Conservation (phyloP, 2,888 invertebrate genomes). For the Melikaiella ostensackeni region DNA sequence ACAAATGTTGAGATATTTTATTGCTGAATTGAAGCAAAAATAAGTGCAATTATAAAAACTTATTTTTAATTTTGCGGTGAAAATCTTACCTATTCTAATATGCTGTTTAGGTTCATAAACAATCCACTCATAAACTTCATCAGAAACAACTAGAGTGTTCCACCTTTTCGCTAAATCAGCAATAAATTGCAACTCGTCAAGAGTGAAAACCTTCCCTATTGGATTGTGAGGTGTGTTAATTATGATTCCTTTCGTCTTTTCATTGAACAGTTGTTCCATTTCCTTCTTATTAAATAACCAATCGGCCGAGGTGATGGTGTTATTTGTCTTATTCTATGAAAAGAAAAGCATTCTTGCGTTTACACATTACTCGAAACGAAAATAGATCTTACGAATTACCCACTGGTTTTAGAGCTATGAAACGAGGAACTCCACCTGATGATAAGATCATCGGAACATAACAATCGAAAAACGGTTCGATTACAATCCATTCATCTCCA, state of each 20-base stretch:
- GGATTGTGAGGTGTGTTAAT: slow-evolving; percentile 99
- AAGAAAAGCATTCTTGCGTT: too few relatives aligned
- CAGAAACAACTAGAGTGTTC: slow-evolving; percentile 94
- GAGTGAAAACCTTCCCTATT: slow-evolving; percentile 91
- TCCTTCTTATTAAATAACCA: slow-evolving; percentile 93
- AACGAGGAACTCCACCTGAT: slow-evolving; percentile 92
- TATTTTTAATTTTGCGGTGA: neutral
- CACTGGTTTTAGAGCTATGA: slow-evolving; percentile 91
- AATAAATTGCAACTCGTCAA: slow-evolving; percentile 85
- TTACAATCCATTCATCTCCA: slow-evolving; percentile 95
- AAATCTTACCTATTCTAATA: slow-evolving; percentile 88
- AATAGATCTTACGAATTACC: slow-evolving; percentile 66
- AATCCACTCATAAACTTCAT: slow-evolving; percentile 99
- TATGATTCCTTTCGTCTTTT: slow-evolving; percentile 95
- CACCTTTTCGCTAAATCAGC: slow-evolving; percentile 94
- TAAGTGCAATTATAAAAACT: slow-evolving; percentile 36
- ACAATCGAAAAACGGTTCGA: slow-evolving; percentile 99
- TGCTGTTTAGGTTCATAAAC: slow-evolving; percentile 90
- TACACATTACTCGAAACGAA: slow-evolving; percentile 24
- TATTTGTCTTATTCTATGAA: slow-evolving; percentile 77
- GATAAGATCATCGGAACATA: slow-evolving; percentile 96
- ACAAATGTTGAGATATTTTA: too few relatives aligned
- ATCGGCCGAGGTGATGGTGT: slow-evolving; percentile 85
- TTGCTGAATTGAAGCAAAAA: neutral
- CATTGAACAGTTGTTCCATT: slow-evolving; percentile 87